Conservation (phyloP, 2,113 vertebrate genomes). For the Equus przewalskii region DNA sequence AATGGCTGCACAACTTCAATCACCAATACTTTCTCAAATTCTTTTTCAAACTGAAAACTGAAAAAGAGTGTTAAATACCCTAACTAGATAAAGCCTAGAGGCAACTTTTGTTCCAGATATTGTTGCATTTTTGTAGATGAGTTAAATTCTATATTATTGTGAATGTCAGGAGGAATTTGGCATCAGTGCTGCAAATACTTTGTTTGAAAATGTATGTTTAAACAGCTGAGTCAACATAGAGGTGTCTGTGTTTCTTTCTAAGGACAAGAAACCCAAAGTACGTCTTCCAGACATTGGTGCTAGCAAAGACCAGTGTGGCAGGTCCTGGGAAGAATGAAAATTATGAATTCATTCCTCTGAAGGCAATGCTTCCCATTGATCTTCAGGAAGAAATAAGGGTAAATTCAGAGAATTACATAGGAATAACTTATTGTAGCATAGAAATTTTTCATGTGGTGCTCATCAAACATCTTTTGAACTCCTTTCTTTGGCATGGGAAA, state of each 20-base stretch:
- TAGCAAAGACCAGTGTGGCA: neutral
- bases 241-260: slow-evolving; percentile 64
- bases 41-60: slow-evolving; percentile 47
- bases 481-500: neutral
- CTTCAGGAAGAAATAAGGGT: neutral
- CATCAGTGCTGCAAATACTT: slow-evolving; percentile 64
- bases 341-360: neutral
- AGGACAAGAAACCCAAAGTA: neutral
- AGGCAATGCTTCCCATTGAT: neutral
- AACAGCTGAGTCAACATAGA: slow-evolving; percentile 62
- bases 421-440: neutral
- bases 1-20: slow-evolving; percentile 70
- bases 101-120: slow-evolving; percentile 53
- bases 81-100: slow-evolving; percentile 4
- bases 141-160: slow-evolving; percentile 57
- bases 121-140: slow-evolving; percentile 40
- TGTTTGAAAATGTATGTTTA: slow-evolving; percentile 72
- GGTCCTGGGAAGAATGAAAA: neutral
- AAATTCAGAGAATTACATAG: neutral
- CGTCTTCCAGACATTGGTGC: neutral
- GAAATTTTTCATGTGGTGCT: neutral
- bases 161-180: slow-evolving; percentile 64
- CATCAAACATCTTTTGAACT: neutral
- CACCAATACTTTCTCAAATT: slow-evolving; percentile 56
- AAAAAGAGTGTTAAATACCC: neutral